Evolutionary conservation across 2,888 invertebrate species (phyloP).

Genomic region (Clusia tigrina): DNA sequence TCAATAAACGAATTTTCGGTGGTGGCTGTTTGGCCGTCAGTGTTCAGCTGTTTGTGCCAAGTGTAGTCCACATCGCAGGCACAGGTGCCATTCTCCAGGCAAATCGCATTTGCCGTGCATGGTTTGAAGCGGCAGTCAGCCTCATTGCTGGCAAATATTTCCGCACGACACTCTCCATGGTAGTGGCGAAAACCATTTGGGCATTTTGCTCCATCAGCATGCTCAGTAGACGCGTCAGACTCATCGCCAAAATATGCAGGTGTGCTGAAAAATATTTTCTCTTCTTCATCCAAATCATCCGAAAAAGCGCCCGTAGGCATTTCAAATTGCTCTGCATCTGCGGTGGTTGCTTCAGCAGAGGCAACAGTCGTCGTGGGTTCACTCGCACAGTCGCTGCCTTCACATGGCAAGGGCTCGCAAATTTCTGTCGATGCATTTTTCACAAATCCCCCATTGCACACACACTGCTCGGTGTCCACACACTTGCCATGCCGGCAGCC

Average conservation of each 20-base stretch:
- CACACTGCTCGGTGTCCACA: slow-evolving; percentile 36
- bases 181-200: slow-evolving; percentile 42
- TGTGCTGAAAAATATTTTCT: slow-evolving; percentile 22
- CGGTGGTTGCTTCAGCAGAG: background rate
- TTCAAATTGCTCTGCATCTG: slow-evolving; percentile 1
- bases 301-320: background rate
- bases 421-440: background rate
- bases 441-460: background rate
- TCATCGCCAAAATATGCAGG: background rate
- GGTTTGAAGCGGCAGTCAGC: slow-evolving; percentile 34
- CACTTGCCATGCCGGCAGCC: slow-evolving; percentile 47
- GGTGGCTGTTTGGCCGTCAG: background rate
- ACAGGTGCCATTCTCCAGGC: slow-evolving; percentile 31
- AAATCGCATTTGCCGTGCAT: slow-evolving; percentile 25
- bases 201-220: slow-evolving; percentile 34
- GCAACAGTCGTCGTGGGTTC: background rate
- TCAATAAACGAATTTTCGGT: background rate
- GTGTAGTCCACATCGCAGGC: slow-evolving; percentile 24
- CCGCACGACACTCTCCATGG: slow-evolving; percentile 44
- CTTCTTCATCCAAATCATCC: slow-evolving; percentile 15
- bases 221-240: background rate
- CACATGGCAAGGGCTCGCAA: too few relatives aligned
- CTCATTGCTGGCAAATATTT: slow-evolving; percentile 46
- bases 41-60: background rate
- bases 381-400: too few relatives aligned